Evolutionary conservation across 2,797 vertebrate genomes (phyloP).

Genomic region (Sebastes steindachneri): DNA sequence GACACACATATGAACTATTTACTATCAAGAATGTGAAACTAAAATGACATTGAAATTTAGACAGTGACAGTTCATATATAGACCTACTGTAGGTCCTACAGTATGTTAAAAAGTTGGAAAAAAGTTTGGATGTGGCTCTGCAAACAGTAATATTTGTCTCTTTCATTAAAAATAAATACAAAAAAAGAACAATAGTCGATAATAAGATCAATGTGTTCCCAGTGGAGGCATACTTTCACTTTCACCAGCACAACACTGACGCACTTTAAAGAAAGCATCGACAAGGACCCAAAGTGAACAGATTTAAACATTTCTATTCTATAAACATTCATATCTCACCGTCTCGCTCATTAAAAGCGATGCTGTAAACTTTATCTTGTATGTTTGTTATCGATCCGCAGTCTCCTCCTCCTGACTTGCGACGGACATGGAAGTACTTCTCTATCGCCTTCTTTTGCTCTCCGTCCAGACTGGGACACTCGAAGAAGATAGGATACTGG

Average conservation of each 20-base stretch:
- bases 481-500: constrained; percentile 50
- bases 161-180: not conserved
- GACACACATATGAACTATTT: not conserved
- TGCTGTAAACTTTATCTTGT: constrained; percentile 3
- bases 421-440: constrained; percentile 46
- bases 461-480: constrained; percentile 13
- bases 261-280: rapidly evolving
- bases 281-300: not conserved
- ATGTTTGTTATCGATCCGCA: constrained; percentile 20
- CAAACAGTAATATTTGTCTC: rapidly evolving
- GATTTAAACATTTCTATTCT: not conserved
- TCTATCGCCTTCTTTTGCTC: constrained; percentile 32
- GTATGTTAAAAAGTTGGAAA: not conserved
- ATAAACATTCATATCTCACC: constrained; percentile 29
- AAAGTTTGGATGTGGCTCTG: not conserved
- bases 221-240: not conserved
- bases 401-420: constrained; percentile 72
- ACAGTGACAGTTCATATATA: not conserved
- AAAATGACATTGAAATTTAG: not conserved
- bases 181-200: too few species aligned
- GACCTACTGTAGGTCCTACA: too few species aligned
- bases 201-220: rapidly evolving
- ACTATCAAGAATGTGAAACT: constrained; percentile 9
- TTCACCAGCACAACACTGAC: not conserved
- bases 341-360: constrained; percentile 49